Base-by-base conservation (phyloP, 2,113 vertebrate genomes). In the Butorides virescens region DNA sequence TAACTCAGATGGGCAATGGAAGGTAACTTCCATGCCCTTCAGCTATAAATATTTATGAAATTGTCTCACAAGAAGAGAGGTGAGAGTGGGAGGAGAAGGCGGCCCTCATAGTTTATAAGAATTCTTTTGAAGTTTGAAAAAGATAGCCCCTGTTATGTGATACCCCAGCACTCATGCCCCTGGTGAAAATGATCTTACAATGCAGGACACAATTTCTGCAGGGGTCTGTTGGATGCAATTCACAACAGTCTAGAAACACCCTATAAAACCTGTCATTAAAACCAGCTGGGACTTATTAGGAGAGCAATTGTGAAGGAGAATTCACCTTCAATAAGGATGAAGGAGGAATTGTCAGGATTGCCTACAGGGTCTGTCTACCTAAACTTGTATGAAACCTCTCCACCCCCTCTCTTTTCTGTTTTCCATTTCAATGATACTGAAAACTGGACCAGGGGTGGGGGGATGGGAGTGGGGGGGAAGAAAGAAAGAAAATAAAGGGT, bases 241-340 rank as follows among this genome's bases (percentile, higher is more conserved):
- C 86, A 88, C 86, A 81, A 79, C 71, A 58, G 61, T 65, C 71
- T 90, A 84, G 88, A 91, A 97, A 91, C 55, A 94, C 61, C 46
- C 49, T 68, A 91, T 97, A 97, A 96, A 96, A 92, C 74, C n/a
- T 95, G n/a, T 80, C 78, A 81, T 95, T 95, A 95, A 93, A 94
- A 72, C 68, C 92, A 93, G 49, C 86, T 95, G 96, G 78, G 58
- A 82, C 55, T 73, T 93, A 70, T 88, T 88, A 95, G 53, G 66
- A 91, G 37, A 88, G 74, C 65, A 90, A 67, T 61, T 90, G 67
- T 84, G 74, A 93, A 82, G 62, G 44, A 93, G 63, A 96, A 89
- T 94, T 97, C 74, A 86, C 68, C 42, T 88, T 90, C 75, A 90
- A 47, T 93, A 90, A 91, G 37, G 75, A 88, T 95, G 80, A 92